Evolutionary conservation across 2,797 vertebrate species (phyloP), one percentile per base, ranked within the genome.

Genomic region (Falco peregrinus): DNA sequence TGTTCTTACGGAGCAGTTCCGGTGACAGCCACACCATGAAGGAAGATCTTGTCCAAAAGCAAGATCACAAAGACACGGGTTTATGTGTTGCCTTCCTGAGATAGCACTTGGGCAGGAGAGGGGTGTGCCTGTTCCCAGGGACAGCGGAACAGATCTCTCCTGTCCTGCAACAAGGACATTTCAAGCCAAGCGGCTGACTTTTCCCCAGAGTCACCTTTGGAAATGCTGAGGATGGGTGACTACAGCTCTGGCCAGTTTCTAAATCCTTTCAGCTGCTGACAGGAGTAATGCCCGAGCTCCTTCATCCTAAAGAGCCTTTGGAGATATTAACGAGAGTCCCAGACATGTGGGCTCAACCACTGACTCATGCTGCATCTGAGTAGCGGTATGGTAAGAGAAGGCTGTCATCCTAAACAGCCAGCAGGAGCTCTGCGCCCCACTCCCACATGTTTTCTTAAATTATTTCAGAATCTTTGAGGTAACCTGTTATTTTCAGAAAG

Each of bases 301-400:
- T 87, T 92, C 86, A 78, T 77, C 84, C 93, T 59, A 12, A 68
- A 33, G 71, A 95, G 90, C 90, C 84, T 78, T 73, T 65, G 76
- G 90, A 86, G 93, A 86, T 92, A 47, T 14, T 43, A 94, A 71
- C 35, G n/a, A 50, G 76, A 92, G 90, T 84, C 95, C 95, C 95
- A 97, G 96, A 95, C 94, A 5, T 87, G 95, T 96, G 96, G 96
- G 96, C 92, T 94, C 90, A 48, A 41, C 18, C 93, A 75, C 84
- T 96, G 96, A 97, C 84, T 97, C 96, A 97, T 83, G 73, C 87
- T 19, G 65, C 94, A 96, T 93, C 96, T 95, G 93, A 96, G 89
- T 59, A 92, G 89, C 13, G 54, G 61, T 29, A 71, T 82, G 91
- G 61, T 69, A 80, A 63, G 78, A 74, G 84, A 91, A 63, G 4